phyloP scores from a whole-genome alignment of 2,113 vertebrate genomes.

The Morone chrysops region DNA sequence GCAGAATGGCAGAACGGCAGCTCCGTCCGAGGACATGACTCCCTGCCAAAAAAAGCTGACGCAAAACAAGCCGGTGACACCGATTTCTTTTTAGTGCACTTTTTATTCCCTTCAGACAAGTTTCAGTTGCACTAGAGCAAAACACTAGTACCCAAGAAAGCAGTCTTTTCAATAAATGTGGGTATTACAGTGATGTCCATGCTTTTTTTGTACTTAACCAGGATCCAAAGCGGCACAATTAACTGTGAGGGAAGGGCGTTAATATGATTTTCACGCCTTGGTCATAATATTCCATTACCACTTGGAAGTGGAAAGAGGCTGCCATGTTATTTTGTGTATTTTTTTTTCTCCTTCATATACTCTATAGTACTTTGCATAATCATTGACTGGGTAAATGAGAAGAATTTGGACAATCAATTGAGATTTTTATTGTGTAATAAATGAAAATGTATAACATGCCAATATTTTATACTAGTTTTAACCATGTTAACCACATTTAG shows the following conservation, averaged over 20 bases:
- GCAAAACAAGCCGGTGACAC: slow-evolving; percentile 13
- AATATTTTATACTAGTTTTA: neutral
- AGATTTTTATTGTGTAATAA: too few relatives aligned
- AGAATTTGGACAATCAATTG: neutral
- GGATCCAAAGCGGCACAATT: slow-evolving; percentile 24
- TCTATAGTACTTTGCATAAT: too few relatives aligned
- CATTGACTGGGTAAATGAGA: neutral
- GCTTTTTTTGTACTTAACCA: neutral
- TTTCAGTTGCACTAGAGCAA: neutral
- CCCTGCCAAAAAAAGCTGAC: slow-evolving; percentile 4
- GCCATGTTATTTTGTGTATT: neutral
- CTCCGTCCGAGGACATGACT: neutral
- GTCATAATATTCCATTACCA: neutral
- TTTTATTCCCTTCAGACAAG: slow-evolving; percentile 1
- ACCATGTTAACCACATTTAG: neutral
- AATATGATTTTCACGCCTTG: slow-evolving; percentile 13
- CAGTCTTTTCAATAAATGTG: neutral
- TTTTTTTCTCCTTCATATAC: too few relatives aligned
- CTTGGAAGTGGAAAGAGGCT: neutral
- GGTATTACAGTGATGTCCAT: neutral
- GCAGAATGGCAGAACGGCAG: neutral
- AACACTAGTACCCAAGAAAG: neutral
- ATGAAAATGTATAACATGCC: too few relatives aligned
- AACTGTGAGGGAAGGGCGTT: neutral
- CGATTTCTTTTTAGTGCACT: slow-evolving; percentile 3